These are phyloP conservation scores for Calonectris borealis DNA, from an alignment of 2,113 vertebrate genomes.

Conservation along the genomic window DNA sequence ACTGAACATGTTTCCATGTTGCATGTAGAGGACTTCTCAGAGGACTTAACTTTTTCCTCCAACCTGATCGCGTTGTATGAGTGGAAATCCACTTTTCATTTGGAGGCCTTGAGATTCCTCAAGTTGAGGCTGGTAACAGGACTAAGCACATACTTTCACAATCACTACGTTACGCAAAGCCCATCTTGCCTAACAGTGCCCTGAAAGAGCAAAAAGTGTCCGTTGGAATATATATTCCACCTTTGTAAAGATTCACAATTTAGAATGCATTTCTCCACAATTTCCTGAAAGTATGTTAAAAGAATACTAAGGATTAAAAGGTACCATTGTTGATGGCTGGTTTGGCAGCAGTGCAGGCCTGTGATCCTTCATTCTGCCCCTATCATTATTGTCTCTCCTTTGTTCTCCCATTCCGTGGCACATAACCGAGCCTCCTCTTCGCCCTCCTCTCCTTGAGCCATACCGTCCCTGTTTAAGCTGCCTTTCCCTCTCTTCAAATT, in stretches of 20 bases:
- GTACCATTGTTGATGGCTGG: constrained; percentile 87
- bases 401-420: constrained; percentile 82
- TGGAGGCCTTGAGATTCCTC: neutral
- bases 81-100: neutral
- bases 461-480: constrained; percentile 87
- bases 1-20: neutral
- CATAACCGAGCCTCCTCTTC: constrained; percentile 79
- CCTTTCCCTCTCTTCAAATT: constrained; percentile 91
- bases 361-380: constrained; percentile 87
- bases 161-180: neutral
- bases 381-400: constrained; percentile 78
- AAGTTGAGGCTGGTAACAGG: neutral
- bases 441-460: constrained; percentile 78
- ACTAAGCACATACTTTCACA: neutral
- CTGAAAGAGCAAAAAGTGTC: neutral
- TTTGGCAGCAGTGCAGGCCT: constrained; percentile 81
- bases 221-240: neutral
- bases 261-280: neutral
- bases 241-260: neutral
- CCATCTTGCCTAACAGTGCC: neutral
- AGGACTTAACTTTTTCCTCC: neutral
- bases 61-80: neutral
- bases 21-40: neutral
- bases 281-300: neutral
- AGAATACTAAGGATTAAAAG: neutral